phyloP scores from a whole-genome alignment of 2,888 invertebrate species.

The Muschampia plurimacula region DNA sequence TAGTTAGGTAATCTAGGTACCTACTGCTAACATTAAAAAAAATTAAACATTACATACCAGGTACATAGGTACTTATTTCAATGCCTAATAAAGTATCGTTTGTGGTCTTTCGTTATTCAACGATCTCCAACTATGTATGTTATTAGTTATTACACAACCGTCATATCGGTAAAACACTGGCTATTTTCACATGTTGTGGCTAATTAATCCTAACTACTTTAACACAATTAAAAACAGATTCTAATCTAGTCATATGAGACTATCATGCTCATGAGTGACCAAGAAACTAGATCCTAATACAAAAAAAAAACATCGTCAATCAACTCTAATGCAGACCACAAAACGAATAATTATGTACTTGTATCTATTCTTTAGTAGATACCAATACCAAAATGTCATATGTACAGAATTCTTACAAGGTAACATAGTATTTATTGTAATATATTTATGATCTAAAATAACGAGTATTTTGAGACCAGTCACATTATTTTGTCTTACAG shows the following conservation, averaged over 20 bases:
- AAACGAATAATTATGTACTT: background rate
- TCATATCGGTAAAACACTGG: no score
- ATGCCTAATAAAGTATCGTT: no score
- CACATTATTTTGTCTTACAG: background rate
- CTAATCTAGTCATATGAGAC: background rate
- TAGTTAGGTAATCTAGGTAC: no score
- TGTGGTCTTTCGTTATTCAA: no score
- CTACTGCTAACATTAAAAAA: no score
- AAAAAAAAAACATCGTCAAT: background rate
- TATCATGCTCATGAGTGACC: background rate
- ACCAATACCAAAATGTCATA: background rate
- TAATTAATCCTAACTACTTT: no score
- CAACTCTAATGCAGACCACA: background rate
- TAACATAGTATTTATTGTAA: background rate
- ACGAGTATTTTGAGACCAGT: background rate
- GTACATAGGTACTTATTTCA: no score
- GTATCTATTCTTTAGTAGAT: background rate
- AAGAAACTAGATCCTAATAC: background rate
- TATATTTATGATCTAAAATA: background rate
- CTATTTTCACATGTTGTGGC: no score
- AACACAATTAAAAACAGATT: background rate
- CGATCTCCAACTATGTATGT: no score
- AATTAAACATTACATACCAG: no score
- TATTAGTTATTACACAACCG: no score
- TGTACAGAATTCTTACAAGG: background rate